Conservation (phyloP, 2,797 vertebrate species). For the Lepilemur ruficaudatus region DNA sequence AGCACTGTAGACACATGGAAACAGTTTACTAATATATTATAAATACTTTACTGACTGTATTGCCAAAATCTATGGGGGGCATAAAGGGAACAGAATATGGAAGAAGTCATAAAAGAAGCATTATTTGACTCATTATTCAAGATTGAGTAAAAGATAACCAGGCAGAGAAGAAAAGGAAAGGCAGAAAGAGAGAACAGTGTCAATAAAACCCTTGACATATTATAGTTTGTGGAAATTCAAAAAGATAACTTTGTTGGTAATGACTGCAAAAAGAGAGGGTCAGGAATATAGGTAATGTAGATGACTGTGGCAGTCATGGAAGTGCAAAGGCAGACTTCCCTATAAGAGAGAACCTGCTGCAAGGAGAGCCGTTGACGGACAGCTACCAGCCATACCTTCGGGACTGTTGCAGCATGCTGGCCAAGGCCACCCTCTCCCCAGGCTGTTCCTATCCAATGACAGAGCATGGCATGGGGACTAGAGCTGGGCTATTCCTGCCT, state of each 20-base stretch:
- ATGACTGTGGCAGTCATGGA: neutral
- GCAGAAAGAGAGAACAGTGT: neutral
- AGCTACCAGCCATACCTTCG: neutral
- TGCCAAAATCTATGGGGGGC: neutral
- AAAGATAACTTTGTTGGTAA: constrained; percentile 20
- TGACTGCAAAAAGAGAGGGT: neutral
- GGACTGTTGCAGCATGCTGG: neutral
- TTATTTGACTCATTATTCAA: constrained; percentile 20
- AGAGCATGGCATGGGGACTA: neutral
- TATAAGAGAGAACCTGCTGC: neutral
- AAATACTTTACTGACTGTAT: neutral
- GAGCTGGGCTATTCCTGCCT: neutral
- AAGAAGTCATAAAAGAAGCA: neutral
- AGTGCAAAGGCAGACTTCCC: neutral
- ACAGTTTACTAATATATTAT: neutral
- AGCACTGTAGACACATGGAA: neutral
- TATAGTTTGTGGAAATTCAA: neutral
- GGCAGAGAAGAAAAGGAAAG: neutral
- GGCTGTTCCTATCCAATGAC: neutral
- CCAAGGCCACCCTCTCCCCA: neutral
- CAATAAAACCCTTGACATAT: neutral
- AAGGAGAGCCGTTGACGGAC: neutral
- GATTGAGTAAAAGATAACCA: neutral
- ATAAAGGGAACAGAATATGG: neutral
- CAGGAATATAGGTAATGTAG: neutral